Evolutionary conservation across 2,888 invertebrate species (phyloP).

Genomic region (Caenorhabditis drosophilae): DNA sequence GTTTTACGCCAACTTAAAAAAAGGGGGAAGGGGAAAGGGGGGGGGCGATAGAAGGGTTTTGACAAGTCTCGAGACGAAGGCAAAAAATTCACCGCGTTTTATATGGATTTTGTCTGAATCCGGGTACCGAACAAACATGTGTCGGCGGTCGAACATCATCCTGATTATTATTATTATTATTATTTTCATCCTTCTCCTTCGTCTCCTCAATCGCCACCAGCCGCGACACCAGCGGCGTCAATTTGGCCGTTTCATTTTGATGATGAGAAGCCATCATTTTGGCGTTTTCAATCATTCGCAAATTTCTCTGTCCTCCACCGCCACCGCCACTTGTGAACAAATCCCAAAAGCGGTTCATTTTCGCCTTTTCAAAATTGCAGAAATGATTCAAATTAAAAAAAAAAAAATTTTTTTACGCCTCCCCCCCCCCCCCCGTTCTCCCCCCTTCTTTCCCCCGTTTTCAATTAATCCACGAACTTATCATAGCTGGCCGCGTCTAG

Average conservation of each 20-base stretch:
- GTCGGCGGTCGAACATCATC: constrained; percentile 14
- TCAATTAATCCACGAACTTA: constrained; percentile 36
- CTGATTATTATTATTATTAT: constrained; percentile 3
- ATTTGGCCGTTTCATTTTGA: constrained; percentile 11
- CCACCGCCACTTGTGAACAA: constrained; percentile 19
- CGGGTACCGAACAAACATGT: constrained; percentile 24
- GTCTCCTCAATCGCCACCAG: constrained; percentile 4
- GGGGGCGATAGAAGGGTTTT: no score
- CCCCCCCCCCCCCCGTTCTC: neutral
- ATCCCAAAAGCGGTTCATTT: constrained; percentile 12
- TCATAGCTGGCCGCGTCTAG: constrained; percentile 39
- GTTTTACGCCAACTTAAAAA: no score
- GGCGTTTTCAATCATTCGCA: constrained; percentile 11
- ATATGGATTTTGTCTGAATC: constrained; percentile 30
- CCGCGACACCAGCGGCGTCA: constrained; percentile 14
- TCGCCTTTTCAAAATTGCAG: neutral
- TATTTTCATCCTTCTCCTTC: constrained; percentile 8
- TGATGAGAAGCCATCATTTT: constrained; percentile 11
- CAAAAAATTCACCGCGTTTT: constrained; percentile 17
- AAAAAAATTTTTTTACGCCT: neutral
- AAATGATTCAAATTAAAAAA: neutral
- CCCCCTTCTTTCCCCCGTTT: neutral
- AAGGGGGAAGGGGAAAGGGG: no score
- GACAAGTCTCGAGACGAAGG: no score
- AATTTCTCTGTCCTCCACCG: constrained; percentile 5